A percentile compares a stretch with the other conserved stretches of the same genome.
phyloP scores from a whole-genome alignment of 2,888 invertebrate genomes.

The Stenichneumon culpator region DNA sequence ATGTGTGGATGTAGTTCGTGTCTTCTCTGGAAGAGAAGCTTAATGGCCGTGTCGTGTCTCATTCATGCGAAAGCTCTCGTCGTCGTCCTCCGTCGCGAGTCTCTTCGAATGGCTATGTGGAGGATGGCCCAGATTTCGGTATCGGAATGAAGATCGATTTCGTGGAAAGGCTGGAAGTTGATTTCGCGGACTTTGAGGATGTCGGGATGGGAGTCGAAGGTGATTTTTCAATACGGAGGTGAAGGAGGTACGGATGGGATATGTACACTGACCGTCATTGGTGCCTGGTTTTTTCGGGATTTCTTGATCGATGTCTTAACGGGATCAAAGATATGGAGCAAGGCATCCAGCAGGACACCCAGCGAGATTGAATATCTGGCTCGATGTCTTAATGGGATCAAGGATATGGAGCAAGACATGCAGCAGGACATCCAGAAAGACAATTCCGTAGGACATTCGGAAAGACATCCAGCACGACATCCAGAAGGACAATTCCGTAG shows the following conservation, averaged over 20 bases:
- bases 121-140: not conserved
- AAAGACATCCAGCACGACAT: too few relatives aligned
- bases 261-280: too few relatives aligned
- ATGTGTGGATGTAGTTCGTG: slow-evolving; percentile 22
- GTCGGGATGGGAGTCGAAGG: not conserved
- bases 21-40: slow-evolving; percentile 72
- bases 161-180: not conserved
- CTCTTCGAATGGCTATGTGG: not conserved
- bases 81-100: slow-evolving; percentile 17
- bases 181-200: not conserved
- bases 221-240: not conserved
- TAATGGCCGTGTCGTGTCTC: slow-evolving; percentile 80
- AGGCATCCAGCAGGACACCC: too few relatives aligned
- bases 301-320: too few relatives aligned
- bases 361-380: too few relatives aligned
- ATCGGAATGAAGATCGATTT: not conserved
- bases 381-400: too few relatives aligned
- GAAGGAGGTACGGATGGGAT: not conserved
- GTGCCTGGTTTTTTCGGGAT: too few relatives aligned
- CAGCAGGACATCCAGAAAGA: too few relatives aligned
- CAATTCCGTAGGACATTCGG: too few relatives aligned
- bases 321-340: too few relatives aligned
- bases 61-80: slow-evolving; percentile 76
- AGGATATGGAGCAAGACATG: too few relatives aligned
- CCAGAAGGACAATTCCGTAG: too few relatives aligned